phyloP scores from a whole-genome alignment of 1,140 invertebrate genomes.

The Atta colombica region DNA sequence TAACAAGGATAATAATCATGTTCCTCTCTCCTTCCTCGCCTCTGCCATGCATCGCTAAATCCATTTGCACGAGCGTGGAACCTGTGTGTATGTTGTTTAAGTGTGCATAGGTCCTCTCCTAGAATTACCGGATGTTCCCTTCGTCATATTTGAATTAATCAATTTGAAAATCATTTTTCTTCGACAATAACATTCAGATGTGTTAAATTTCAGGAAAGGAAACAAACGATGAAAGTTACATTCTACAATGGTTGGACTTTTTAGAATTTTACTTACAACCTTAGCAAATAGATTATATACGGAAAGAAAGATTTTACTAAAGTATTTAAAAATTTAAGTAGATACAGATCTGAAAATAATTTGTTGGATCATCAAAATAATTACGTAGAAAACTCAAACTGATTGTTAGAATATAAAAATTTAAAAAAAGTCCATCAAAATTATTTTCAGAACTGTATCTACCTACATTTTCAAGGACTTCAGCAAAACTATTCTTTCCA shows the following conservation, averaged over 20 bases:
- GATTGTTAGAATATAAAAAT: too few relatives aligned
- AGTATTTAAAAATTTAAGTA: too few relatives aligned
- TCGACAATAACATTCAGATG: not conserved
- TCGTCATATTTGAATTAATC: not conserved
- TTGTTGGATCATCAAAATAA: too few relatives aligned
- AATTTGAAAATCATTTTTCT: not conserved
- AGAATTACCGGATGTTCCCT: not conserved
- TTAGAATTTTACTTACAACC: not conserved
- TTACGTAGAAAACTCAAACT: too few relatives aligned
- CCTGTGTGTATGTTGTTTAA: slow-evolving; percentile 80
- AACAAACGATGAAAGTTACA: not conserved
- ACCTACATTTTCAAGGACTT: not conserved
- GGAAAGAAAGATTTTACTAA: too few relatives aligned
- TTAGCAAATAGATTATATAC: too few relatives aligned
- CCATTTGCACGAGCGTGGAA: slow-evolving; percentile 73
- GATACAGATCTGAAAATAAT: too few relatives aligned
- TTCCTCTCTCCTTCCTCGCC: not conserved
- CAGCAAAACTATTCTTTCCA: not conserved
- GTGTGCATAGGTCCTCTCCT: not conserved
- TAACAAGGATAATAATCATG: slow-evolving; percentile 18
- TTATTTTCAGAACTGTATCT: too few relatives aligned
- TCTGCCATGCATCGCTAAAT: slow-evolving; percentile 34
- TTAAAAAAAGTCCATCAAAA: too few relatives aligned
- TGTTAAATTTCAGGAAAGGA: not conserved
- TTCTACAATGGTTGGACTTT: not conserved